Base-by-base conservation (phyloP, 2,888 invertebrate genomes). In the Subacronicta megacephala region DNA sequence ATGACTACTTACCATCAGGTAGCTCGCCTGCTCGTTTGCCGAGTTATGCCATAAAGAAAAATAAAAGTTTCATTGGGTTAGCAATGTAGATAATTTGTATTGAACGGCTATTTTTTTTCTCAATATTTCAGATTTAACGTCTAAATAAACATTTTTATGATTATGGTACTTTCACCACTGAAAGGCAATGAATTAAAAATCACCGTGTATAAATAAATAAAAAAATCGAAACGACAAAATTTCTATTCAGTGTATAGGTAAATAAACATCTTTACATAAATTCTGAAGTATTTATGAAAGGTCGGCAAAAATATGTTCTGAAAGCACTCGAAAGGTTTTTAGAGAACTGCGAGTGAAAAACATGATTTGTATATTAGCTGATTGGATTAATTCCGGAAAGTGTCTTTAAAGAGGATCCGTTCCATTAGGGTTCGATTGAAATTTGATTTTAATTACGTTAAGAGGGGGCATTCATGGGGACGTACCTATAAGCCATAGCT, bases 361-460 rank as follows among this genome's bases (percentile, higher is more conserved):
- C 58, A 33, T 51, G 52, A 54, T 54, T 58, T 57, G 42, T 52
- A 40, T 50, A 59, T 72, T 57, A 72, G 47, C 58, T 49, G 61
- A 72, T 68, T 71, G 61, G 29, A 54, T 68, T 53, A 55, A 65
- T 64, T 58, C 49, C 44, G 40, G 47, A 58, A 63, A 45, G 43
- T 70, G 64, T 65, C 45, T 72, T 58, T 57, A 26, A 59, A 29
- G 13, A 13, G 41, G 58, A 54, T 54, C 68, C 61, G 56, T 56
- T 54, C 20, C 71, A 69, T 72, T 68, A 72, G 53, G 17, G 17
- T 29, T 49, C 45, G 37, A 52, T 57, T 37, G 37, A 49, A 50
- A 33, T 17, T 52, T 43, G 12, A 42, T 42, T 65, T 49, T 61
- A 68, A 66, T 62, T 68, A 53, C 7, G 15, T 41, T 53, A 54